phyloP scores from a whole-genome alignment of 2,797 vertebrate genomes.

The Heterohyrax brucei region DNA sequence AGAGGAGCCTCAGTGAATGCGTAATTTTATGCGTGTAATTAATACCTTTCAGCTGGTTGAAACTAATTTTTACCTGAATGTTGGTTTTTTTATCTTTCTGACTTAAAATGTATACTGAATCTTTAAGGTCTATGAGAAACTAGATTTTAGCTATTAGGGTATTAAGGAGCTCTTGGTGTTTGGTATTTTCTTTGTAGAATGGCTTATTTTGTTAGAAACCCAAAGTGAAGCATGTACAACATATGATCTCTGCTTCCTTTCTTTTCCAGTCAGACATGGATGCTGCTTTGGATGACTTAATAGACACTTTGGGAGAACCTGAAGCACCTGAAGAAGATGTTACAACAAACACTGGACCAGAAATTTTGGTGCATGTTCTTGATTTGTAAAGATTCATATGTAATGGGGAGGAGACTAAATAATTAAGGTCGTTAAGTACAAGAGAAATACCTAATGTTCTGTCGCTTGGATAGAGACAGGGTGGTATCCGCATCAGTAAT shows the following conservation, averaged over 20 bases:
- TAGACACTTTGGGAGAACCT: constrained; percentile 89
- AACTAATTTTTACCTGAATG: constrained; percentile 31
- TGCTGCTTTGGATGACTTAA: constrained; percentile 90
- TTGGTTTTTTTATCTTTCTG: constrained; percentile 41
- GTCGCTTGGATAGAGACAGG: neutral
- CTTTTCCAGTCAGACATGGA: constrained; percentile 88
- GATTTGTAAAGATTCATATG: neutral
- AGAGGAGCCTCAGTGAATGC: neutral
- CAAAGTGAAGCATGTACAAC: neutral
- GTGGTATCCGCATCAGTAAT: neutral
- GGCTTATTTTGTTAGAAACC: constrained; percentile 23
- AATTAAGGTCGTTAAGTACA: neutral
- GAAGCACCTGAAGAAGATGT: constrained; percentile 84
- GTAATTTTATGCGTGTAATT: neutral
- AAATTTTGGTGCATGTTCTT: constrained; percentile 87
- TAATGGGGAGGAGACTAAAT: neutral
- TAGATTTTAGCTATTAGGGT: constrained; percentile 55
- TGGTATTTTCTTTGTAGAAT: neutral
- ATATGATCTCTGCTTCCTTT: constrained; percentile 33
- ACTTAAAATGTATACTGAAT: neutral
- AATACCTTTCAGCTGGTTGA: constrained; percentile 37
- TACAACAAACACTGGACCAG: constrained; percentile 88
- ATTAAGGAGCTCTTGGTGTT: constrained; percentile 30
- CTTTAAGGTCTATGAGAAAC: neutral
- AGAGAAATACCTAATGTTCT: neutral